Evolutionary conservation across 1,140 invertebrate species (phyloP).

Genomic region (Micrasema minimum): DNA sequence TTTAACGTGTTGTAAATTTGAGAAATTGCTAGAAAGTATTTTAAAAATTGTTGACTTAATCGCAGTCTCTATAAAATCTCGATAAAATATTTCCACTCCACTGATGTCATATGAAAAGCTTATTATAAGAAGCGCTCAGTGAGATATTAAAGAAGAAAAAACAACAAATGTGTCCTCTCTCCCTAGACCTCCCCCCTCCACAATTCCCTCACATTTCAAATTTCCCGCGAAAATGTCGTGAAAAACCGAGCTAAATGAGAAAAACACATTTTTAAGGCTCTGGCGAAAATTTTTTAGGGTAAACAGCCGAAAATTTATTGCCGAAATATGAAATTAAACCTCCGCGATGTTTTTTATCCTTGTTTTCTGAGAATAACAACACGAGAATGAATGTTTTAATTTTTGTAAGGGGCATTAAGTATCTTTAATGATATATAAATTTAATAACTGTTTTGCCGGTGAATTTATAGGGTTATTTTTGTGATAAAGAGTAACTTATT

Average conservation of each 20-base stretch:
- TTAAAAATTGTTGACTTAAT: too few relatives aligned
- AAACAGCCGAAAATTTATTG: conserved; percentile 43
- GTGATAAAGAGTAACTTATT: not conserved
- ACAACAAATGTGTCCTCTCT: conserved; percentile 48
- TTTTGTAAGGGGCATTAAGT: not conserved
- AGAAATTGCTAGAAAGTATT: too few relatives aligned
- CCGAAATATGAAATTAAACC: conserved; percentile 29
- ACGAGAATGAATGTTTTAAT: conserved; percentile 4
- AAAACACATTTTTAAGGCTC: conserved; percentile 54
- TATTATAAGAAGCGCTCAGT: conserved; percentile 35
- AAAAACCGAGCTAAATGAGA: conserved; percentile 42
- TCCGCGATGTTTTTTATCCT: conserved; percentile 7
- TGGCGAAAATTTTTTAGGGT: conserved; percentile 49
- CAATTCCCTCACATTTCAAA: not conserved
- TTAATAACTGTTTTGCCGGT: too few relatives aligned
- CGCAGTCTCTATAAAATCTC: too few relatives aligned
- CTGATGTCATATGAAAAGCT: conserved; percentile 32
- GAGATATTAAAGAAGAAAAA: conserved; percentile 50
- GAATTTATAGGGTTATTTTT: conserved; percentile 8
- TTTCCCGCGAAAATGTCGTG: conserved; percentile 38
- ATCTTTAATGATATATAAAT: conserved; percentile 4
- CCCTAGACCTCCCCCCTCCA: not conserved
- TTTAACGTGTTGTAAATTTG: too few relatives aligned
- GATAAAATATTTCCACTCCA: too few relatives aligned
- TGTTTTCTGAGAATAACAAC: conserved; percentile 11